Evolutionary conservation across 1,140 invertebrate species (phyloP), one percentile per base, ranked within the genome.

Genomic region (Semibalanus balanoides): DNA sequence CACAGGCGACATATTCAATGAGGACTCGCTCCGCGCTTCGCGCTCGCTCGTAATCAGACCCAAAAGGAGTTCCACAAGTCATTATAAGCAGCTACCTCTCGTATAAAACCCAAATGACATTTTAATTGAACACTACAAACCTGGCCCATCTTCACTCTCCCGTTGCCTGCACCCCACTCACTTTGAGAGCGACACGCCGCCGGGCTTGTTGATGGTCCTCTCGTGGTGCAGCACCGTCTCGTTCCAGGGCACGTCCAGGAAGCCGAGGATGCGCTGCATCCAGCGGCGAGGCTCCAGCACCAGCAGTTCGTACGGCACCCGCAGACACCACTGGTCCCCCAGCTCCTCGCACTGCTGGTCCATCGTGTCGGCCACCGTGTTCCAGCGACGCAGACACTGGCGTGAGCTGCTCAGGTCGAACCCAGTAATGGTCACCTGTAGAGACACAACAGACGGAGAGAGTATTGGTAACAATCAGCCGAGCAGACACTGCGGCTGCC

Each of bases 201-300:
- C 94, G 17, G 93, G 93, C 83, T 95, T 95, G 82, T 98, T 97
- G 82, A 99, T 96, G 82, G 93, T 93, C 81, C 96, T 91, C 84
- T 99, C 95, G 85, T 99, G 97, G 85, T 99, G 96, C 77, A 99
- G 87, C 31, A 99, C 96, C 29, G 93, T 91, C 79, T 96, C 94
- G 84, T 95, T 92, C 97, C 97, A 99, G 29, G 93, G 92, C 79
- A 99, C 87, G 77, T 94, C 91, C 70, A 99, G 86, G 85, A 98
- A 99, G 74, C 89, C 85, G 11, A 98, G 87, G 80, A 99, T 95
- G 81, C 90, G 90, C 76, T 90, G 87, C 92, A 99, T 92, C 89
- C 93, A 95, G 75, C 90, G 85, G 77, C 90, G 89, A 0, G 97
- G 97, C 86, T 97, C 93, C 75, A 99, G 87, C 43, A 98, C 96